These are phyloP conservation scores for Conopomorpha cramerella DNA, from an alignment of 1,140 invertebrate species.

Conservation along the genomic window DNA sequence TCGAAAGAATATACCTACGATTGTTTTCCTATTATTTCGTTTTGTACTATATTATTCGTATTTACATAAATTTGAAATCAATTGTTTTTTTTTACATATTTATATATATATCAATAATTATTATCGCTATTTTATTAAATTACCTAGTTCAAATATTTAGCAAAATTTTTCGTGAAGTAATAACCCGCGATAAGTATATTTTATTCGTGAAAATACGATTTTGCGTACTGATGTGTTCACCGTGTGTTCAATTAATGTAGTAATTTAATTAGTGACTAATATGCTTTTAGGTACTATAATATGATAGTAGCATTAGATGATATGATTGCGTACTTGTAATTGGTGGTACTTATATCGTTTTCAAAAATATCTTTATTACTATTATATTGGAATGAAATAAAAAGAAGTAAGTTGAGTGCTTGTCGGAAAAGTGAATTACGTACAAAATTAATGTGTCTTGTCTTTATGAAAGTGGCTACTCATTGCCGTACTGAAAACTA, in stretches of 20 bases:
- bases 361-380: not conserved
- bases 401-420: too few relatives aligned
- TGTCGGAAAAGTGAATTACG: too few relatives aligned
- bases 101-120: slow-evolving; percentile 17
- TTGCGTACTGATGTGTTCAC: slow-evolving; percentile 30
- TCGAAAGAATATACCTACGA: too few relatives aligned
- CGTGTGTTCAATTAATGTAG: slow-evolving; percentile 42
- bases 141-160: slow-evolving; percentile 54
- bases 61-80: slow-evolving; percentile 18
- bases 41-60: not conserved
- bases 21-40: not conserved
- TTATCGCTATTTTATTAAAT: too few relatives aligned
- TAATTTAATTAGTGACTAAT: not conserved
- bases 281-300: not conserved
- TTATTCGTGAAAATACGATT: slow-evolving; percentile 19
- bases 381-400: too few relatives aligned
- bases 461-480: too few relatives aligned
- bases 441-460: too few relatives aligned
- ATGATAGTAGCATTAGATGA: not conserved
- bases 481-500: too few relatives aligned
- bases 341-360: not conserved
- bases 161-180: slow-evolving; percentile 24
- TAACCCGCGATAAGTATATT: slow-evolving; percentile 30
- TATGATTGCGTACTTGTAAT: not conserved
- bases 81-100: slow-evolving; percentile 17